Base-by-base conservation (phyloP, 2,113 vertebrate genomes). In the Ardeotis arabs region DNA sequence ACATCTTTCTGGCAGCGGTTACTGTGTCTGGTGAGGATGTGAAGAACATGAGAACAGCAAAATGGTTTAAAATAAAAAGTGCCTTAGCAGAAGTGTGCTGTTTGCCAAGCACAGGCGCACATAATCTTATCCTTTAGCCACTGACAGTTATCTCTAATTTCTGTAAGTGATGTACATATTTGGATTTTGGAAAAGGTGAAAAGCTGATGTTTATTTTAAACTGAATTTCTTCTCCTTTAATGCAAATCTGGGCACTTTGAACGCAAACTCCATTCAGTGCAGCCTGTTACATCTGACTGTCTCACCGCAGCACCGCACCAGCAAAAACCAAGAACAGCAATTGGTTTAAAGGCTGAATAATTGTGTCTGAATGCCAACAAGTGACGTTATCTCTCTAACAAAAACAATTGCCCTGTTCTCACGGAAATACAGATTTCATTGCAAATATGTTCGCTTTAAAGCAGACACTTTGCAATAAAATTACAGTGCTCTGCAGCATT, bases 371-470 rank as follows among this genome's bases (percentile, higher is more conserved):
- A 92, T 96, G 92, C 69, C 89, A 94, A 94, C 77, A 88, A 96
- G 73, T 83, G 77, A 50, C 53, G 50, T 83, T 95, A 93, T 94
- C 92, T 95, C 81, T 91, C 24, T 77, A 53, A 84, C 83, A 60
- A 83, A 31, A 74, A 80, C 72, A 75, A 79, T 85, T 75, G 80
- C 62, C 70, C 69, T 22, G 23, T 63, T 96, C 94, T 66, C 81
- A 70, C 13, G 14, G 85, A 97, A 96, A 93, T 95, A 92, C 69
- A 89, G 95, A 97, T 98, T 97, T 97, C 94, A 66, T 67, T 81
- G 69, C 90, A 87, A 97, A 96, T 81, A 45, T 68, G 75, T 80
- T 96, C 93, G 35, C 81, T 89, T 22, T 74, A 70, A 96, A 92
- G 67, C 76, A 92, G 90, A 88, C 74, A 92, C 84, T 68, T 84